Percentiles rank a stretch among this genome's conserved stretches.
Conservation (phyloP, 2,888 invertebrate genomes). For the Ypsolopha sequella region DNA sequence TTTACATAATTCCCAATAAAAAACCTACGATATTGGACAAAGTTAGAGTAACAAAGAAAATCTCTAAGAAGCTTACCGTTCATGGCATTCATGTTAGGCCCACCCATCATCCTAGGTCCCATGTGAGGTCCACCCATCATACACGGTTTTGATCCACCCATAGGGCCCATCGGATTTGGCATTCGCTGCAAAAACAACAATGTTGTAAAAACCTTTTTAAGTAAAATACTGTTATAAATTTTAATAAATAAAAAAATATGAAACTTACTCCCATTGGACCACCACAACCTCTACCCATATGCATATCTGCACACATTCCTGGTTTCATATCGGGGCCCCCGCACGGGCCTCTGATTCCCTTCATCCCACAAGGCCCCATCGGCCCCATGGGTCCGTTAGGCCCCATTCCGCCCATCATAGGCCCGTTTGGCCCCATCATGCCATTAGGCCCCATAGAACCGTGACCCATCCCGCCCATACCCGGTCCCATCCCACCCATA, state of each 20-base stretch:
- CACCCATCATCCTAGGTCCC: conserved; percentile 66
- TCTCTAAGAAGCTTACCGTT: conserved; percentile 39
- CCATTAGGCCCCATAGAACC: conserved; percentile 51
- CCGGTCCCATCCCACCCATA: conserved; percentile 17
- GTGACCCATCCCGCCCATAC: conserved; percentile 33
- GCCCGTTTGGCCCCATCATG: conserved; percentile 56
- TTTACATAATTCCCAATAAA: too few species aligned
- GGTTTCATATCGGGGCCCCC: conserved; percentile 66
- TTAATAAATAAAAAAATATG: too few species aligned
- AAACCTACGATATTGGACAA: too few species aligned
- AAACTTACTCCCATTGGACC: conserved; percentile 65
- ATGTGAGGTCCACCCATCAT: conserved; percentile 68
- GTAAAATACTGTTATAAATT: too few species aligned
- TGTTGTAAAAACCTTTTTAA: background rate
- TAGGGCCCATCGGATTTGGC: conserved; percentile 66
- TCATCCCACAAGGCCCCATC: conserved; percentile 66
- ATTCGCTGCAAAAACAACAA: conserved; percentile 43
- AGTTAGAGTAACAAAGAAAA: too few species aligned
- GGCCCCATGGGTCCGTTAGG: conserved; percentile 65
- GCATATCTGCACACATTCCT: conserved; percentile 65
- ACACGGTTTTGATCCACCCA: conserved; percentile 63
- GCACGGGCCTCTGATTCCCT: conserved; percentile 56
- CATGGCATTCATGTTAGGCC: conserved; percentile 62
- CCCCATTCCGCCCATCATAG: conserved; percentile 57
- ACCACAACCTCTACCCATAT: conserved; percentile 64